phyloP scores from a whole-genome alignment of 2,888 invertebrate genomes.

The Tiphia femorata region DNA sequence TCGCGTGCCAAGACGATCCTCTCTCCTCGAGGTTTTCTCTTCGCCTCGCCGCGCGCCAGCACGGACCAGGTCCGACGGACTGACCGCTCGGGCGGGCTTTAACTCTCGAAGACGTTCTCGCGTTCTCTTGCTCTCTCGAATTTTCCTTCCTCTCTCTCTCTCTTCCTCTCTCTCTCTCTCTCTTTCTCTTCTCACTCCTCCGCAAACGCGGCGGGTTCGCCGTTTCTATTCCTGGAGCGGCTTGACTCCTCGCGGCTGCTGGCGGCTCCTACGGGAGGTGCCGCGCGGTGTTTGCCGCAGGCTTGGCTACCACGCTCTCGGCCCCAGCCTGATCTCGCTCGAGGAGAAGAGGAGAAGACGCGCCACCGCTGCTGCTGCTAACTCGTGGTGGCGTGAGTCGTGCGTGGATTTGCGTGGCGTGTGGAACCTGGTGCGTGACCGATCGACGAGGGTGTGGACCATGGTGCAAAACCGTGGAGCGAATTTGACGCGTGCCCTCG shows the following conservation, averaged over 20 bases:
- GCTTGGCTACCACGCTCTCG: too few species aligned
- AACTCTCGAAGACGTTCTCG: too few species aligned
- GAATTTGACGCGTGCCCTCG: background rate
- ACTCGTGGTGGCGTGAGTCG: slow-evolving; percentile 43
- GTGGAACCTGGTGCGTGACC: slow-evolving; percentile 17
- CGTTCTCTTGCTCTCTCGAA: too few species aligned
- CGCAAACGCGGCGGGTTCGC: slow-evolving; percentile 44
- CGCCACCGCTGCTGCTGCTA: too few species aligned
- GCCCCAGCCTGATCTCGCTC: too few species aligned
- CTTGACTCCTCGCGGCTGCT: slow-evolving; percentile 55
- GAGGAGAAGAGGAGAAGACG: too few species aligned
- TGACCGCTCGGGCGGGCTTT: too few species aligned
- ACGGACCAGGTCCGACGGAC: too few species aligned
- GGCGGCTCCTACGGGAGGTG: slow-evolving; percentile 58
- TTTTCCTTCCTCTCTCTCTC: slow-evolving; percentile 1
- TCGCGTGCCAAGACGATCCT: too few species aligned
- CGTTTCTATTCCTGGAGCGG: slow-evolving; percentile 68
- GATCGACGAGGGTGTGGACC: background rate
- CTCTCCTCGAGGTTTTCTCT: too few species aligned
- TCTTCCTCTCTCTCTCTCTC: background rate
- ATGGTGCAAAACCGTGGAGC: background rate
- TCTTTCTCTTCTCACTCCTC: slow-evolving; percentile 16
- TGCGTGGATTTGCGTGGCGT: slow-evolving; percentile 55
- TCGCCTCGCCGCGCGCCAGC: too few species aligned
- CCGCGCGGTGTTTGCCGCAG: slow-evolving; percentile 42